Conservation (phyloP, 1,140 invertebrate species). For the Halictus rubicundus region DNA sequence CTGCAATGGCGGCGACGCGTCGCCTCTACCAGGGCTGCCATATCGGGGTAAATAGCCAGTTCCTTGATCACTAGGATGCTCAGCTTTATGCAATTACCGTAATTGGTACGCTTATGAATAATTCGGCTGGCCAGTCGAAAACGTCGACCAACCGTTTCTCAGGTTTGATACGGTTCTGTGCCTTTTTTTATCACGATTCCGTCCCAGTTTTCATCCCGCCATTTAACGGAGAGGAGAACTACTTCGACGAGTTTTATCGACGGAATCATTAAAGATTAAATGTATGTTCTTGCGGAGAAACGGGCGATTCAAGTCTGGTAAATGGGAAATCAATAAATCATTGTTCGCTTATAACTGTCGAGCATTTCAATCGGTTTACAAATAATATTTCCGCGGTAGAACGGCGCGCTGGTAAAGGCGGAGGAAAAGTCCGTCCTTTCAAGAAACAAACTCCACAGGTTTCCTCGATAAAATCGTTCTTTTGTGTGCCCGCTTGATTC, state of each 20-base stretch:
- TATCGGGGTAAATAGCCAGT: background rate
- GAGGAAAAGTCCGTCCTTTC: background rate
- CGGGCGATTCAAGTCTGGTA: background rate
- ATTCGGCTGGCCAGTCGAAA: slow-evolving; percentile 6
- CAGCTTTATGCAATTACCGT: slow-evolving; percentile 30
- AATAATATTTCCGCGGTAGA: background rate
- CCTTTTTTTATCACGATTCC: no score
- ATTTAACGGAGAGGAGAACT: background rate
- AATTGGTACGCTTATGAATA: slow-evolving; percentile 39
- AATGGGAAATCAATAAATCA: slow-evolving; percentile 1
- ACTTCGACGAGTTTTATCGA: background rate
- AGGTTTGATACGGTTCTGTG: background rate
- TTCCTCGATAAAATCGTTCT: background rate
- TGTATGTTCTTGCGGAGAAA: background rate
- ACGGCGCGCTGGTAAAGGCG: background rate
- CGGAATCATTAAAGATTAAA: background rate
- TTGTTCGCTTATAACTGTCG: background rate
- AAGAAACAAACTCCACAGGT: slow-evolving; percentile 10
- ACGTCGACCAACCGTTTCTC: no score
- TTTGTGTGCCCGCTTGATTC: background rate
- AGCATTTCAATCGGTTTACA: background rate
- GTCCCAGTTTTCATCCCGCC: background rate
- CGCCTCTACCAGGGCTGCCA: no score
- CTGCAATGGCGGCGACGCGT: slow-evolving; percentile 11
- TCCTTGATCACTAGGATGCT: slow-evolving; percentile 32